Evolutionary conservation across 2,113 vertebrate species (phyloP), one percentile per base, ranked within the genome.

Genomic region (Typhlomys cinereus): DNA sequence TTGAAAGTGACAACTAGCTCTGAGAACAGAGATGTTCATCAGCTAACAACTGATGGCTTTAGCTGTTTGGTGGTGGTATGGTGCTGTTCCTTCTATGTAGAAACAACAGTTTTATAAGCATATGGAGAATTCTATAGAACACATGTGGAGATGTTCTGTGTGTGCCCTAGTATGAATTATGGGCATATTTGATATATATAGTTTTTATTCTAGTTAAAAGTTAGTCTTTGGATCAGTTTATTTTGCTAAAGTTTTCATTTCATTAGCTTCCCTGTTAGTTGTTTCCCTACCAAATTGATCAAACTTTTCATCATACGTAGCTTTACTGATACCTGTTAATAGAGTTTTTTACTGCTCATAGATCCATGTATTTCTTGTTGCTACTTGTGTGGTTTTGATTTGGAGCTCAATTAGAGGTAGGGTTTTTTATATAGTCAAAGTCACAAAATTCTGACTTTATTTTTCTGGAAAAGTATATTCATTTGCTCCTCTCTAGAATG

Each of bases 191-290:
- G n/a, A 73, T 89, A 85, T 52, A 78, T 86, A 57, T n/a, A 71
- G 17, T 90, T 90, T 69, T 82, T 82, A 76, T 21, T 92, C 20
- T 64, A 41, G 18, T 89, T 86, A 95, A 71, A 90, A 93, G 67
- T 76, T 93, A 92, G 41, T 39, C 78, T 31, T 79, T 79, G 41
- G 27, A 31, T 27, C 27, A 80, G 52, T 80, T n/a, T 39, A 44
- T 39, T 80, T 80, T 80, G n/a, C n/a, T n/a, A n/a, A n/a, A n/a
- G n/a, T n/a, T n/a, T n/a, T n/a, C n/a, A n/a, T n/a, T n/a, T n/a
- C n/a, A n/a, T n/a, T n/a, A n/a, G n/a, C n/a, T n/a, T n/a, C n/a
- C n/a, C n/a, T n/a, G n/a, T n/a, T n/a, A n/a, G n/a, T n/a, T n/a
- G n/a, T n/a, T n/a, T n/a, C n/a, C n/a, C n/a, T n/a, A n/a, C n/a